Evolutionary conservation across 2,797 vertebrate species (phyloP), one percentile per base, ranked within the genome.

Genomic region (Lagodon rhomboides): DNA sequence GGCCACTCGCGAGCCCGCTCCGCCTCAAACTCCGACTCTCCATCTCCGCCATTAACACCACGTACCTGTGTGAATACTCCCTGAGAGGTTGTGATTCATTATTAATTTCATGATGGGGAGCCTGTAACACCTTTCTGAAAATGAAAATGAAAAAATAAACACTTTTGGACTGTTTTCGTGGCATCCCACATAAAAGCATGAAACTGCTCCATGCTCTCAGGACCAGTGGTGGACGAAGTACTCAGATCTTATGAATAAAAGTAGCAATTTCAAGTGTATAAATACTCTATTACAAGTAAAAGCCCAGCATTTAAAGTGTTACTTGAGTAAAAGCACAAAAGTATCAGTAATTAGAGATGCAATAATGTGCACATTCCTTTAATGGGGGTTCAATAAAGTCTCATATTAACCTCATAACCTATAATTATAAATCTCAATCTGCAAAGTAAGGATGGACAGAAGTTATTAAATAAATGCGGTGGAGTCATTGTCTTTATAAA

Each of bases 31-130:
- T 38, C 38, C 66, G 80, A 77, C 76, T 76, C 76, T 84, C 84
- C 87, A 51, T 91, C 86, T 88, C 80, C 75, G 90, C 91, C 93
- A 94, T 93, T 94, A 92, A 91, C 90, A 88, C 91, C 82, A 76
- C 68, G 25, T 43, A 77, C 73, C 54, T 27, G 69, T 49, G 81
- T 82, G 71, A 91, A 89, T 87, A 88, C 84, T 79, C 81, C 70
- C 83, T 77, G 78, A 89, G 87, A 84, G 68, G 77, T 60, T 83
- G 91, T 92, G 76, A 91, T 89, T 94, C 93, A 93, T 94, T 94
- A 38, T 38, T 38, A 92, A 71, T 59, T 6, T 56, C 82, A 84
- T 68, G 78, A 88, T 85, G 80, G 85, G 56, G 53, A 85, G 72
- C 59, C 78, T 58, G 54, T 66, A 79, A 90, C 93, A 94, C 94